Evolutionary conservation across 1,140 invertebrate species (phyloP).

Genomic region (Brachionus koreanus): DNA sequence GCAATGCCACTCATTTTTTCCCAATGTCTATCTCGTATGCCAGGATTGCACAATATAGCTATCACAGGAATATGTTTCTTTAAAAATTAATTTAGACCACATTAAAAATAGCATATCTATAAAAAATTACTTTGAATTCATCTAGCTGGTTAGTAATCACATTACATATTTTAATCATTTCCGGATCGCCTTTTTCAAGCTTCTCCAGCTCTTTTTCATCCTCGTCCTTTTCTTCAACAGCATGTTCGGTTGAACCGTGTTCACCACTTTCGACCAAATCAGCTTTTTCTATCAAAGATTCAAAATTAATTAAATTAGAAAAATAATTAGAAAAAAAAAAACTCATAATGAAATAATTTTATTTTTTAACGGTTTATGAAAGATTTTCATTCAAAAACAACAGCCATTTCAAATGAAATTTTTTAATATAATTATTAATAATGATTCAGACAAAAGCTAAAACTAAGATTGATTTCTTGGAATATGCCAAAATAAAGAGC

Average conservation of each 20-base stretch:
- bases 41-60: slow-evolving; percentile 58
- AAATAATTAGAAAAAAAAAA: too few relatives aligned
- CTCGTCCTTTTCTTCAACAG: slow-evolving; percentile 50
- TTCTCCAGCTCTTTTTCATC: slow-evolving; percentile 51
- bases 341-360: too few relatives aligned
- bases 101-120: slow-evolving; percentile 56
- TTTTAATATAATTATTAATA: too few relatives aligned
- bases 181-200: slow-evolving; percentile 47
- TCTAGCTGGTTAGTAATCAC: slow-evolving; percentile 67
- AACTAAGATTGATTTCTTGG: too few relatives aligned
- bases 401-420: not conserved
- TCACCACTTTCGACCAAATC: slow-evolving; percentile 62
- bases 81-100: slow-evolving; percentile 34
- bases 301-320: too few relatives aligned
- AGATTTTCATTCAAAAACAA: slow-evolving; percentile 47
- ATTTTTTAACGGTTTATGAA: too few relatives aligned
- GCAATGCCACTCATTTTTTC: slow-evolving; percentile 69
- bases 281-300: slow-evolving; percentile 66
- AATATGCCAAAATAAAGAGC: too few relatives aligned
- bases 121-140: slow-evolving; percentile 66
- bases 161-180: slow-evolving; percentile 53
- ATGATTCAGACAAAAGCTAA: too few relatives aligned
- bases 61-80: slow-evolving; percentile 57
- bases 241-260: slow-evolving; percentile 62
- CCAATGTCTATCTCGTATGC: slow-evolving; percentile 58